Conservation (phyloP, 2,797 vertebrate genomes). For the Euphonia xanthogaster region DNA sequence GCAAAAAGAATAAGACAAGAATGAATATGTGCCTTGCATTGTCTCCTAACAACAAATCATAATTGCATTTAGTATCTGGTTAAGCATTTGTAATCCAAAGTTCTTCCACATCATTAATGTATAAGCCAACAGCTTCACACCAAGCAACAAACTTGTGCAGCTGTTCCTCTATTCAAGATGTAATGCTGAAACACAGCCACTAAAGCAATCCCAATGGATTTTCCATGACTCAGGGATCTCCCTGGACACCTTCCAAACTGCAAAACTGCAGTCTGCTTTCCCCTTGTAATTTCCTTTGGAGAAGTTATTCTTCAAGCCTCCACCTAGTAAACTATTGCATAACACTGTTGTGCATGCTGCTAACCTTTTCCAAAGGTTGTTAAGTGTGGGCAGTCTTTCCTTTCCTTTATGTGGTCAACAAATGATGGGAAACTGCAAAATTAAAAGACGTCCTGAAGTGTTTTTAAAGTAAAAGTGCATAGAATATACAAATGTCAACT, state of each 20-base stretch:
- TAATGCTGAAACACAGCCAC: constrained; percentile 32
- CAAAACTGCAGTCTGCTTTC: background rate
- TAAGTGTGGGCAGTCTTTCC: background rate
- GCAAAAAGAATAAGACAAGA: background rate
- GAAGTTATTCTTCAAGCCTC: constrained; percentile 6
- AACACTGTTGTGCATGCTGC: background rate
- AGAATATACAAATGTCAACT: background rate
- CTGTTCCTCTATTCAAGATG: constrained; percentile 1
- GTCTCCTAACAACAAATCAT: background rate
- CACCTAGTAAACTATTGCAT: constrained; percentile 15
- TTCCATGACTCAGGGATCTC: constrained; percentile 54
- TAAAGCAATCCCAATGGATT: constrained; percentile 35
- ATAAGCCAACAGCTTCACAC: constrained; percentile 26
- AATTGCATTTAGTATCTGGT: background rate
- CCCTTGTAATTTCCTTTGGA: constrained; percentile 20
- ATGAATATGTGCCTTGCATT: background rate
- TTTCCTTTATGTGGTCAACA: background rate
- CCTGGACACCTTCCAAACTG: constrained; percentile 40
- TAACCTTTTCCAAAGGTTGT: background rate
- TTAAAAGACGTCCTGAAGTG: background rate
- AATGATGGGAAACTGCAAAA: background rate
- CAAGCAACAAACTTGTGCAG: background rate
- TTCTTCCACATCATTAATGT: background rate
- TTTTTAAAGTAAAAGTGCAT: background rate
- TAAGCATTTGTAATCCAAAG: background rate